These are phyloP conservation scores for Hemiscyllium ocellatum DNA, from an alignment of 2,113 vertebrate genomes.

Conservation along the genomic window DNA sequence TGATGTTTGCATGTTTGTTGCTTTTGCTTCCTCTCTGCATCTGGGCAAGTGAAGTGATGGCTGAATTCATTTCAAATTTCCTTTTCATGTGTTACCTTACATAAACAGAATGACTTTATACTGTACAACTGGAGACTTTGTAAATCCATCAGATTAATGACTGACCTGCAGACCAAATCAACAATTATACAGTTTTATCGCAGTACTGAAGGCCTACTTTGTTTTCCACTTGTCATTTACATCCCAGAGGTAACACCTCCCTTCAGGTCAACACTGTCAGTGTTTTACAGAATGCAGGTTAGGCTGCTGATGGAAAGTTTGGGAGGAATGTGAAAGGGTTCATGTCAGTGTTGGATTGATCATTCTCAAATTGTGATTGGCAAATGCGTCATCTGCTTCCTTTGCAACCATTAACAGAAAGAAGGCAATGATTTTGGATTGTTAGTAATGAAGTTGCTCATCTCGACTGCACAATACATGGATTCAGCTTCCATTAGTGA, in stretches of 20 bases:
- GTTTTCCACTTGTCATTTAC: not conserved
- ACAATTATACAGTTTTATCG: not conserved
- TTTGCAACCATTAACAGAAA: not conserved
- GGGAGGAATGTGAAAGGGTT: not conserved
- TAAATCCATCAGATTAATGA: not conserved
- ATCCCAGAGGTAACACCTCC: not conserved
- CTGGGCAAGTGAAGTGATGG: not conserved
- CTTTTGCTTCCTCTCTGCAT: not conserved
- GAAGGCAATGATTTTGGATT: not conserved
- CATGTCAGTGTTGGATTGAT: not conserved
- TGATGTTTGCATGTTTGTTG: not conserved
- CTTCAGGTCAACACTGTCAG: not conserved
- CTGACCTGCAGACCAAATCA: not conserved
- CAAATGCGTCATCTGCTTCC: not conserved
- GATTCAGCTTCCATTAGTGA: not conserved
- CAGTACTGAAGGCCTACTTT: not conserved
- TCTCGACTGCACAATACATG: not conserved
- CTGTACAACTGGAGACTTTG: not conserved
- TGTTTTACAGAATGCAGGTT: not conserved
- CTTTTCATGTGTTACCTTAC: not conserved
- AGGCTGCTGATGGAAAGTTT: not conserved
- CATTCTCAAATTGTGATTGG: not conserved
- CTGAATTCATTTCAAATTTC: not conserved
- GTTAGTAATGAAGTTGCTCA: not conserved
- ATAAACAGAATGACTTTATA: not conserved